Evolutionary conservation across 1,140 invertebrate genomes (phyloP).

Genomic region (Ylistrum balloti): DNA sequence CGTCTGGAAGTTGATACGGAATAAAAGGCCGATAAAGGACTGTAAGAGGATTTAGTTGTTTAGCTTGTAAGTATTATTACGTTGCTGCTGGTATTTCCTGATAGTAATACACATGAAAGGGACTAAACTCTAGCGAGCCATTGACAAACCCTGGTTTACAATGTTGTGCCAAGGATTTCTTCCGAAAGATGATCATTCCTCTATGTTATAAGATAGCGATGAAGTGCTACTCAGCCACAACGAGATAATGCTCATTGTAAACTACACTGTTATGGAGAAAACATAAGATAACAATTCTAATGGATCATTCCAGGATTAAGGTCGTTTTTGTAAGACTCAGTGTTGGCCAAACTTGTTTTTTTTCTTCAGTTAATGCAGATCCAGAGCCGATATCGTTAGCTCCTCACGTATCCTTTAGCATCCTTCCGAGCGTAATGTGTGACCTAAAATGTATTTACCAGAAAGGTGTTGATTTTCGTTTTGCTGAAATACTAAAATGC

Average conservation of each 20-base stretch:
- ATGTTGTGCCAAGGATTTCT: not conserved
- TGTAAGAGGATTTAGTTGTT: not conserved
- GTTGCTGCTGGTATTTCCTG: not conserved
- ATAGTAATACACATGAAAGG: not conserved
- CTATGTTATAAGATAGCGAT: not conserved
- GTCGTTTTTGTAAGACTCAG: not conserved
- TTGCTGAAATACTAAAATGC: slow-evolving; percentile 28
- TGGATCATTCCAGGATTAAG: not conserved
- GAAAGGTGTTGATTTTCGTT: not conserved
- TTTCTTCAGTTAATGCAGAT: not conserved
- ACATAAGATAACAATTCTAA: not conserved
- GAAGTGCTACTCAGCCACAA: not conserved
- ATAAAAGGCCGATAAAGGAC: not conserved
- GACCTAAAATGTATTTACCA: not conserved
- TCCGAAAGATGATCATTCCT: not conserved
- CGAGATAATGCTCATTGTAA: not conserved
- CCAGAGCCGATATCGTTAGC: not conserved
- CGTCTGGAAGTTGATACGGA: not conserved
- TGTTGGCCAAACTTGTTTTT: not conserved
- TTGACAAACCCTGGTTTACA: not conserved
- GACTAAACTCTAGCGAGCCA: not conserved
- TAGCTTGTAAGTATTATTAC: not conserved
- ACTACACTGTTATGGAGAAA: not conserved
- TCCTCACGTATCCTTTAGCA: not conserved
- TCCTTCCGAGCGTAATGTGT: not conserved